Evolutionary conservation across 1,140 invertebrate species (phyloP), one percentile per base, ranked within the genome.

Genomic region (Drosophila lini): DNA sequence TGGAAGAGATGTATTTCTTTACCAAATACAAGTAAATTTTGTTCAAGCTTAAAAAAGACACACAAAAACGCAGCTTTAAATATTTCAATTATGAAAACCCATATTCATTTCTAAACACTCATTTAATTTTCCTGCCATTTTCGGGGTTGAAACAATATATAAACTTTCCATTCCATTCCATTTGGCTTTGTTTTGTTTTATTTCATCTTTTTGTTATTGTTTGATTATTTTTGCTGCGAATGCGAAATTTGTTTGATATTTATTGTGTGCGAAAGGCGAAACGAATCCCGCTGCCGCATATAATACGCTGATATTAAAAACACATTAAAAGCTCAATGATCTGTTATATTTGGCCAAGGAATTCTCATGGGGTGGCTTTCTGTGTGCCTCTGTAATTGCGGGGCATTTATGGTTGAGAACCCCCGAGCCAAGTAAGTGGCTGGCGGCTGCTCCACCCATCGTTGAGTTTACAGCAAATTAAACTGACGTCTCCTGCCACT

Each of bases 311-410:
- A 73, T 84, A 89, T 89, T 89, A 89, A 89, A 89, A 81, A 69
- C 80, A 58, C 60, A 89, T 89, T 89, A 89, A 89, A 75, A 84
- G 84, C 84, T 89, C 84, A 88, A 81, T 81, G 80, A 89, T 84
- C 84, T 88, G 81, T 71, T 88, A 69, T 85, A 73, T 86, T 62
- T 58, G 78, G 56, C 65, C 22, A 16, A 52, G 45, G 25, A 38
- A 69, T 50, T 61, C 64, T 41, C 60, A 38, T 50, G 78, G 74
- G 59, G 28, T n/a, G 31, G 31, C 44, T n/a, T n/a, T 8, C 44
- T 25, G 13, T 22, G 22, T 38, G 22, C 52, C 44, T 19, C 50
- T 50, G 52, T 53, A 56, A 58, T 75, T 75, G 63, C 19, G 19
- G 32, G 52, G 52, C 70, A 52, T 22, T 60, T 32, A 38, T 28